Evolutionary conservation across 2,797 vertebrate species (phyloP).

Genomic region (Echeneis naucrates): DNA sequence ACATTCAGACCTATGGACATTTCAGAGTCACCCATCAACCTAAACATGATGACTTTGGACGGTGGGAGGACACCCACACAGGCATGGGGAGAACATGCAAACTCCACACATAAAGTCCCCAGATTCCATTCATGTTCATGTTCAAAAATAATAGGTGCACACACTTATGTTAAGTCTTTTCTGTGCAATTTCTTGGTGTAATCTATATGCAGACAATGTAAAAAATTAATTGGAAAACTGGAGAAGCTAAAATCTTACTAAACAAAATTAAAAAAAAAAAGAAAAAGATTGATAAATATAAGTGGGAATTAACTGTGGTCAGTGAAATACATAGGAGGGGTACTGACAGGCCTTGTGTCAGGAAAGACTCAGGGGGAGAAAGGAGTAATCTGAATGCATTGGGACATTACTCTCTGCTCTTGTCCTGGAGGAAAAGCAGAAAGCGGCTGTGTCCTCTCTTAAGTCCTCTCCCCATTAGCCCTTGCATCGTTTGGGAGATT

Average conservation of each 20-base stretch:
- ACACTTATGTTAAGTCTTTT: constrained; percentile 37
- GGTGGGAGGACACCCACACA: too few species aligned
- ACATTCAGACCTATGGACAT: too few species aligned
- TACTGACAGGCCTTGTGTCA: constrained; percentile 54
- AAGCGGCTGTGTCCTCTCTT: constrained; percentile 66
- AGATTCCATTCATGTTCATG: too few species aligned
- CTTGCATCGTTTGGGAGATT: constrained; percentile 76
- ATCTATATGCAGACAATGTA: constrained; percentile 36
- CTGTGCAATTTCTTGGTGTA: constrained; percentile 32
- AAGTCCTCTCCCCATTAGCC: constrained; percentile 78
- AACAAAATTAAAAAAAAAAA: constrained; percentile 35
- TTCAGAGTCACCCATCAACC: too few species aligned
- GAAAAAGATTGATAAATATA: constrained; percentile 54
- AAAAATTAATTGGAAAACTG: constrained; percentile 53
- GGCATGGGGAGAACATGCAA: too few species aligned
- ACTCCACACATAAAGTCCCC: too few species aligned
- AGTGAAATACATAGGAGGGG: constrained; percentile 57
- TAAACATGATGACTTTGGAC: too few species aligned
- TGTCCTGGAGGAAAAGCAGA: constrained; percentile 73
- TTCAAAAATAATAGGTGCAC: neutral
- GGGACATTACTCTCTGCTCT: constrained; percentile 71
- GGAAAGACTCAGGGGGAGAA: constrained; percentile 55
- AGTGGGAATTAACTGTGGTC: constrained; percentile 63
- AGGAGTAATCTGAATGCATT: constrained; percentile 74
- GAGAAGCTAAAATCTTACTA: constrained; percentile 63